phyloP scores from a whole-genome alignment of 2,888 invertebrate genomes.

The Psylliodes chrysocephalus region DNA sequence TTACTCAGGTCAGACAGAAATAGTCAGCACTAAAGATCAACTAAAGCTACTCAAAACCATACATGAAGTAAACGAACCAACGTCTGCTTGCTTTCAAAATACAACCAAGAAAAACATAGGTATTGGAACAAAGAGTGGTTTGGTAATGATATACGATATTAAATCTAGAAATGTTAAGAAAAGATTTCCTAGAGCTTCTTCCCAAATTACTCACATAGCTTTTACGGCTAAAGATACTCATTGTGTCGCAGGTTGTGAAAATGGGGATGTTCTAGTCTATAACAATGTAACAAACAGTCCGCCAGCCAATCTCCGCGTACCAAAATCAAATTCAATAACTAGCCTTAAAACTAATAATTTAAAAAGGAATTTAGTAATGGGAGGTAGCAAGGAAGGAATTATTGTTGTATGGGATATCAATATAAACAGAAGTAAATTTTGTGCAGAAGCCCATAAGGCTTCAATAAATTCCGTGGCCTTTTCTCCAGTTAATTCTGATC shows the following conservation, averaged over 20 bases:
- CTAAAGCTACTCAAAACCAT: slow-evolving; percentile 57
- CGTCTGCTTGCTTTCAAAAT: slow-evolving; percentile 60
- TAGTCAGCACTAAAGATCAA: slow-evolving; percentile 58
- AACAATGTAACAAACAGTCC: slow-evolving; percentile 55
- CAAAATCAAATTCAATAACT: slow-evolving; percentile 57
- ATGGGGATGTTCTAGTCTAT: slow-evolving; percentile 58
- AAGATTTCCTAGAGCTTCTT: slow-evolving; percentile 52
- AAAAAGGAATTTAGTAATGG: slow-evolving; percentile 57
- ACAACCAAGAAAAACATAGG: slow-evolving; percentile 57
- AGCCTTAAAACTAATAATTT: slow-evolving; percentile 55
- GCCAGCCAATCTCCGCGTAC: slow-evolving; percentile 55
- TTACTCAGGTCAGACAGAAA: slow-evolving; percentile 57
- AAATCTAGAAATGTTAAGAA: slow-evolving; percentile 57
- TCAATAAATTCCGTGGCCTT: slow-evolving; percentile 70
- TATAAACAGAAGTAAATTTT: slow-evolving; percentile 53
- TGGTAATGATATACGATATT: slow-evolving; percentile 60
- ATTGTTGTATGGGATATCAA: slow-evolving; percentile 62
- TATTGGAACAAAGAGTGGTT: slow-evolving; percentile 57
- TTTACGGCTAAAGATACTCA: slow-evolving; percentile 59
- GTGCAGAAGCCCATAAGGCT: slow-evolving; percentile 65
- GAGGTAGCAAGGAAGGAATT: slow-evolving; percentile 60
- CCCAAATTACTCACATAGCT: slow-evolving; percentile 55
- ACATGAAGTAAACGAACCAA: slow-evolving; percentile 57
- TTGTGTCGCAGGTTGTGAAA: slow-evolving; percentile 57
- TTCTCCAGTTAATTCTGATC: slow-evolving; percentile 68